Evolutionary conservation across 2,888 invertebrate genomes (phyloP), one percentile per base, ranked within the genome.

Genomic region (Ormia ochracea): DNA sequence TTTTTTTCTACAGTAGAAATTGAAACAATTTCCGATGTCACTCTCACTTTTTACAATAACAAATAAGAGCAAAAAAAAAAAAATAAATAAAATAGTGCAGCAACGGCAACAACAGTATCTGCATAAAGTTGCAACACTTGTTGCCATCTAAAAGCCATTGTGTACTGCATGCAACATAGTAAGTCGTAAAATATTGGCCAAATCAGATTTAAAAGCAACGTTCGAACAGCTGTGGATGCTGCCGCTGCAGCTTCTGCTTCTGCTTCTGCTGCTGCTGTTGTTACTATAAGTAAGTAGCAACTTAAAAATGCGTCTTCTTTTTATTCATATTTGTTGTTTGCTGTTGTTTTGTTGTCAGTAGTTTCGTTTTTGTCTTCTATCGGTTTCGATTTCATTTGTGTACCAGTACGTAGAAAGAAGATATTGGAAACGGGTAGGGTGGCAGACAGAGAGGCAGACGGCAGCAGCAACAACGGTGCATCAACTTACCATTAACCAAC

Each of bases 1-100:
- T 86, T 82, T 82, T 76, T 85, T 84, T 45, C 38, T 56, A 36
- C 76, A 77, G 81, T 85, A 83, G 86, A 88, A 87, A 87, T 86
- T 86, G 88, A 87, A 88, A 87, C 87, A 88, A 88, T 87, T 87
- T 88, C 88, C 87, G 87, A 87, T 87, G 87, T 87, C 88, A 88
- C 87, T 87, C 87, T 87, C 87, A 87, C 87, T 87, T 87, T 88
- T 87, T 83, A 81, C 76, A 79, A 65, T 21, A 74, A 58, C 48
- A 65, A 74, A 66, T 19, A 48, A 66, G 58, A 74, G 65, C 48
- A 72, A 72, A 72, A 52, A 23, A 21, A 28, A 21, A 45, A 33
- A 31, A 45, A 33, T 28, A 28, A 19, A 36, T 6, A 1, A 28
- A 4, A 36, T 12, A 38, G 6, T 5, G 17, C 9, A 31, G 21